A percentile compares a stretch with the other conserved stretches of the same genome.
Conservation (phyloP, 1,140 invertebrate species). For the Dreissena rostriformis region DNA sequence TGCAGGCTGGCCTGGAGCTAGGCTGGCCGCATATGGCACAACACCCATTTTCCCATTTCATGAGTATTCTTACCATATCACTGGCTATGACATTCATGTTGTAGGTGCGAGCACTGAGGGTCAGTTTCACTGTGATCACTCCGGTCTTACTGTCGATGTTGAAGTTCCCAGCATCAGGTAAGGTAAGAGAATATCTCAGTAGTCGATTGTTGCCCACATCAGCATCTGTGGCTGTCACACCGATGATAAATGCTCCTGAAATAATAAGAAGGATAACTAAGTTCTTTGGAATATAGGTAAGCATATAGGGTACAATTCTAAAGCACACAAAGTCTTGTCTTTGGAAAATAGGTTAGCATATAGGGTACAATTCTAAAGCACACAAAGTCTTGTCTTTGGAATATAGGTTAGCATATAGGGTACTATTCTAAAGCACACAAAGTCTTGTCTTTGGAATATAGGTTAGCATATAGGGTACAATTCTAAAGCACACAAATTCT, state of each 20-base stretch:
- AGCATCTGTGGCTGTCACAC: slow-evolving; percentile 85
- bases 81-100: slow-evolving; percentile 87
- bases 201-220: slow-evolving; percentile 75
- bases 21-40: too few relatives aligned
- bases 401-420: not conserved
- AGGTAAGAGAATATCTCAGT: slow-evolving; percentile 90
- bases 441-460: not conserved
- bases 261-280: slow-evolving; percentile 20
- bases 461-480: not conserved
- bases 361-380: too few relatives aligned
- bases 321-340: too few relatives aligned
- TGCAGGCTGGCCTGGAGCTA: too few relatives aligned
- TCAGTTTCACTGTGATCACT: slow-evolving; percentile 78
- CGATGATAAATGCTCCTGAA: slow-evolving; percentile 85
- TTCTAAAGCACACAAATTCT: too few relatives aligned
- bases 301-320: too few relatives aligned
- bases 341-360: not conserved
- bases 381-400: not conserved
- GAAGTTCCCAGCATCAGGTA: slow-evolving; percentile 84
- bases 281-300: not conserved
- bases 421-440: too few relatives aligned
- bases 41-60: too few relatives aligned
- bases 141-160: slow-evolving; percentile 79
- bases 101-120: slow-evolving; percentile 58
- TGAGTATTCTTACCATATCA: slow-evolving; percentile 82